phyloP scores from a whole-genome alignment of 2,797 vertebrate genomes.

The Epinephelus awoara region DNA sequence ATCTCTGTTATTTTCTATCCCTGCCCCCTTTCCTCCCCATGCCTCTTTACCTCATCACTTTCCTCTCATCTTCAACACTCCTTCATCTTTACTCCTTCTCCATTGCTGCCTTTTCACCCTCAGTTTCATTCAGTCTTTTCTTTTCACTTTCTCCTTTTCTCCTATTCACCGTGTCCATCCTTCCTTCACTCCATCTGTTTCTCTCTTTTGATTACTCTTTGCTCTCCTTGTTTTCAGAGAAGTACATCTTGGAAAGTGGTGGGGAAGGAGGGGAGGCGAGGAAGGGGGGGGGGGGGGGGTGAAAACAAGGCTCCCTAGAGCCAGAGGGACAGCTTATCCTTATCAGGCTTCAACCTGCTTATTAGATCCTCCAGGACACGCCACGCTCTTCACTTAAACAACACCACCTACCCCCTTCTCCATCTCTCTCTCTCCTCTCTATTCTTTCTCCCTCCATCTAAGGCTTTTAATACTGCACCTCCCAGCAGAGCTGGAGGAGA shows the following conservation, averaged over 20 bases:
- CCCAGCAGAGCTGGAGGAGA: slow-evolving; percentile 52
- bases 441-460: slow-evolving; percentile 65
- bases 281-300: slow-evolving; percentile 43
- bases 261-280: slow-evolving; percentile 32
- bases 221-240: slow-evolving; percentile 59
- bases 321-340: slow-evolving; percentile 87
- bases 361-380: slow-evolving; percentile 86
- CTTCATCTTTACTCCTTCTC: slow-evolving; percentile 33
- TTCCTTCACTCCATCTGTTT: slow-evolving; percentile 36
- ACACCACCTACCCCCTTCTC: slow-evolving; percentile 70
- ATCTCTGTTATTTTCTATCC: neutral
- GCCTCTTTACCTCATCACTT: slow-evolving; percentile 16
- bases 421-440: slow-evolving; percentile 52
- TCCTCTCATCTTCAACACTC: slow-evolving; percentile 23
- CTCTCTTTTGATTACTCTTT: slow-evolving; percentile 54
- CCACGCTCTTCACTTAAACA: slow-evolving; percentile 81
- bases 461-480: slow-evolving; percentile 65
- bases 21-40: neutral
- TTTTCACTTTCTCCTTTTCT: slow-evolving; percentile 19
- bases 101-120: slow-evolving; percentile 10
- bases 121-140: slow-evolving; percentile 7
- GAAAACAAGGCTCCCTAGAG: slow-evolving; percentile 80
- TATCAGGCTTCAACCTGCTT: slow-evolving; percentile 87
- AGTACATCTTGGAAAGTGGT: slow-evolving; percentile 68
- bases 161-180: slow-evolving; percentile 5